Conservation (phyloP, 1,140 invertebrate genomes). For the Archegozetes longisetosus region DNA sequence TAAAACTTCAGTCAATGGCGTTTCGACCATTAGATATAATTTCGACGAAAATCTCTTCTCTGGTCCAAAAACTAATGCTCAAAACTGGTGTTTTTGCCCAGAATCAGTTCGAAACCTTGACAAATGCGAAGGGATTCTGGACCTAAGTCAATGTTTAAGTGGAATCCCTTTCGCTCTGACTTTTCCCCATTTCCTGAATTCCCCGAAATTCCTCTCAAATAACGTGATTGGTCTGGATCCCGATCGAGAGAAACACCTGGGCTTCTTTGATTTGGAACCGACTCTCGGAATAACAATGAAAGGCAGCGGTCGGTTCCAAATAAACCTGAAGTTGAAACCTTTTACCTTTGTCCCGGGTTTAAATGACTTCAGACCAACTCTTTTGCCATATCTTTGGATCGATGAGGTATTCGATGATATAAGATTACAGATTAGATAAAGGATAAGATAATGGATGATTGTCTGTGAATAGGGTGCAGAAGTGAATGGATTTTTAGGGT, state of each 20-base stretch:
- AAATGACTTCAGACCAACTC: neutral
- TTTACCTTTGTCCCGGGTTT: neutral
- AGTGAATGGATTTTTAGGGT: neutral
- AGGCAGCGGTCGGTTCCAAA: neutral
- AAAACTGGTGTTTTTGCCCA: slow-evolving; percentile 9
- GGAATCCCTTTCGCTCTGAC: slow-evolving; percentile 1
- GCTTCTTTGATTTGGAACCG: neutral
- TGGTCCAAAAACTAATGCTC: neutral
- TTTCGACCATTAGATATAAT: neutral
- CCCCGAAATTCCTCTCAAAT: neutral
- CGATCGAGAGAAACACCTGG: neutral
- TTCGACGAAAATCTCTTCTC: neutral
- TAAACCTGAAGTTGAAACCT: slow-evolving; percentile 5
- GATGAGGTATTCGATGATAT: slow-evolving; percentile 4
- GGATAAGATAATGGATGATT: neutral
- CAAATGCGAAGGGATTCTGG: slow-evolving; percentile 1
- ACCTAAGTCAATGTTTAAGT: slow-evolving; percentile 1
- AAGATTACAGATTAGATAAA: neutral
- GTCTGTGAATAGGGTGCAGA: neutral
- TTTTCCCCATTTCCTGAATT: neutral
- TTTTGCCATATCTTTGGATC: slow-evolving; percentile 11
- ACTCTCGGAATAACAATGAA: slow-evolving; percentile 1
- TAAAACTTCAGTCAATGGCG: neutral
- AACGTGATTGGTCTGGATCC: neutral
- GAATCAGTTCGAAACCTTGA: neutral